A percentile compares a stretch with the other conserved stretches of the same genome.
phyloP scores from a whole-genome alignment of 1,140 invertebrate species.

The Neoseiulus cucumeris region DNA sequence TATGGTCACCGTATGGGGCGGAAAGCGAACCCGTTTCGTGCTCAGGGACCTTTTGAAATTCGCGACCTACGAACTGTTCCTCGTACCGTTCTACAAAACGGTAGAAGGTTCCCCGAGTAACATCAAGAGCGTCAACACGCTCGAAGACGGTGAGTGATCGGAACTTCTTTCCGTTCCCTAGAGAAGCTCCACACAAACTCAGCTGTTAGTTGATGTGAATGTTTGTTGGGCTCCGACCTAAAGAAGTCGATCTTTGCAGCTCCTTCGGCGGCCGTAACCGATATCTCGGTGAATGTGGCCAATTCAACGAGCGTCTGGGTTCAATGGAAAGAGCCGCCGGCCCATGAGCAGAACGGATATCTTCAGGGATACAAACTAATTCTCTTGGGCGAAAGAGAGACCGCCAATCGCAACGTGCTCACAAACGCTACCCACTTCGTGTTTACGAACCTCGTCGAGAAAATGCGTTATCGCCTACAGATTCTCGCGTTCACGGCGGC shows the following conservation, averaged over 20 bases:
- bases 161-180: not conserved
- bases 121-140: constrained; percentile 28
- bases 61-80: constrained; percentile 64
- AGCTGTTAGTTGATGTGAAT: no score
- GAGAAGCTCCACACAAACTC: not conserved
- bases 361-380: constrained; percentile 8
- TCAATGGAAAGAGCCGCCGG: not conserved
- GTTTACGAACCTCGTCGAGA: not conserved
- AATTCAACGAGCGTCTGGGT: constrained; percentile 1
- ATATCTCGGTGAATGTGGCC: constrained; percentile 3
- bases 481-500: not conserved
- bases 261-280: not conserved
- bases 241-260: no score
- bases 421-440: not conserved
- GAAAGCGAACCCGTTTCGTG: constrained; percentile 33
- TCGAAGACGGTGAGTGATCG: constrained; percentile 24
- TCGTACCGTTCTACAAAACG: constrained; percentile 59
- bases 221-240: no score
- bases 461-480: constrained; percentile 5
- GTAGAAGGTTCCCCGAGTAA: constrained; percentile 54
- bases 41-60: constrained; percentile 53
- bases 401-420: constrained; percentile 1
- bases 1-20: constrained; percentile 32
- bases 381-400: not conserved
- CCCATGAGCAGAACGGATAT: not conserved